Percentiles rank a stretch among this genome's conserved stretches.
These are phyloP conservation scores for Drosophila sp. DNA, from an alignment of 1,140 invertebrate species.

Conservation along the genomic window DNA sequence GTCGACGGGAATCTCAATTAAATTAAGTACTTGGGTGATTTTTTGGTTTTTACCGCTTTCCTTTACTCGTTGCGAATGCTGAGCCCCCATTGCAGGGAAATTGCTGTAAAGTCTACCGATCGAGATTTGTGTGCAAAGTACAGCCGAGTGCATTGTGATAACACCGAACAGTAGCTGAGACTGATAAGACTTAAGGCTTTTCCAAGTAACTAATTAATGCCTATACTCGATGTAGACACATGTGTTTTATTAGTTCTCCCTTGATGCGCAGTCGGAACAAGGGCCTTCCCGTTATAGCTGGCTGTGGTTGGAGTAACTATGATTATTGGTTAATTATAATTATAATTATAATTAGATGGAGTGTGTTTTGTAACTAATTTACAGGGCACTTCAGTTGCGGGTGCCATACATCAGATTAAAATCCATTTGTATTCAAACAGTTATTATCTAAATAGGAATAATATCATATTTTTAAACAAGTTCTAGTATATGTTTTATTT, in stretches of 20 bases:
- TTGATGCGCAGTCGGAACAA: background rate
- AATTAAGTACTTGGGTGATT: slow-evolving; percentile 39
- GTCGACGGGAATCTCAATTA: slow-evolving; percentile 48
- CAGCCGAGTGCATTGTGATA: slow-evolving; percentile 49
- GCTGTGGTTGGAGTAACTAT: background rate
- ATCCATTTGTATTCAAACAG: background rate
- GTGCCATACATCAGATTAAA: too few species aligned
- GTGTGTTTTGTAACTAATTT: background rate
- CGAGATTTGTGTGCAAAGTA: slow-evolving; percentile 49
- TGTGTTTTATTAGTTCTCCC: slow-evolving; percentile 51
- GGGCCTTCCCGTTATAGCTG: too few species aligned
- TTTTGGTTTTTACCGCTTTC: slow-evolving; percentile 38
- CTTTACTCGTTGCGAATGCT: slow-evolving; percentile 38
- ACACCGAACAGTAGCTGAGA: slow-evolving; percentile 32
- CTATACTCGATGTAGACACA: slow-evolving; percentile 51
- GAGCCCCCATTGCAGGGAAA: slow-evolving; percentile 63
- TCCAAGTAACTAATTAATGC: slow-evolving; percentile 35
- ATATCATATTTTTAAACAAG: too few species aligned
- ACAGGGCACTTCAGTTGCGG: background rate
- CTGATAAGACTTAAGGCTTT: background rate
- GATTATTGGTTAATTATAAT: too few species aligned
- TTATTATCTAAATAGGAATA: too few species aligned
- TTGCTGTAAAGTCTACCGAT: slow-evolving; percentile 49
- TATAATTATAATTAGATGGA: slow-evolving; percentile 1
- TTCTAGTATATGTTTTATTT: too few species aligned